These are phyloP conservation scores for Hestina assimilis DNA, from an alignment of 1,140 invertebrate genomes.

Conservation along the genomic window DNA sequence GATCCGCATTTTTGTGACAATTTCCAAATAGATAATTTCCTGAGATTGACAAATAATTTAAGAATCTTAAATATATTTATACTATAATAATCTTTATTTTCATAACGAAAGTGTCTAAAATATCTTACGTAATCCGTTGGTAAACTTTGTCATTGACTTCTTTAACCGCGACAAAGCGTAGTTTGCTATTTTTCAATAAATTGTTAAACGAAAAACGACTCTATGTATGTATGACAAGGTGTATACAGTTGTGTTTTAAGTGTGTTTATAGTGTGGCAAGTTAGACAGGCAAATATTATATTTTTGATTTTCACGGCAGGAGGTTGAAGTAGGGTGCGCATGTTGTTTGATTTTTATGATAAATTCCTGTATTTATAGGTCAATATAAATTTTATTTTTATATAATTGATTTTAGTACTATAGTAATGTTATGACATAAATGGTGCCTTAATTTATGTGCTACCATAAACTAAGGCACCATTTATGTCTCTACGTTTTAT, in stretches of 20 bases:
- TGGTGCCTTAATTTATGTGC: too few relatives aligned
- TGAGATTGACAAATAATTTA: background rate
- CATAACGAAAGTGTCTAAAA: background rate
- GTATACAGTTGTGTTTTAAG: background rate
- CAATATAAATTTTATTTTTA: too few relatives aligned
- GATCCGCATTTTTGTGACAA: background rate
- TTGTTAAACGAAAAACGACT: background rate
- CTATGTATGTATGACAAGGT: background rate
- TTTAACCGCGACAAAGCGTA: background rate
- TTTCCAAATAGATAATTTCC: background rate
- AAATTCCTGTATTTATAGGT: too few relatives aligned
- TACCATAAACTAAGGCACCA: too few relatives aligned
- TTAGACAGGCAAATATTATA: slow-evolving; percentile 18
- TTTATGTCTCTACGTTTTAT: too few relatives aligned
- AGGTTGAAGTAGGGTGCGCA: slow-evolving; percentile 1
- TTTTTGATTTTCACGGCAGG: slow-evolving; percentile 28
- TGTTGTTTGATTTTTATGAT: background rate
- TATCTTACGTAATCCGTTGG: background rate
- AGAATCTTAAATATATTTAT: background rate
- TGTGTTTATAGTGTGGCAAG: background rate
- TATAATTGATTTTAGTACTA: too few relatives aligned
- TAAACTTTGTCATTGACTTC: slow-evolving; percentile 8
- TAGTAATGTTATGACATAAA: too few relatives aligned
- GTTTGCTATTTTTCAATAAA: background rate
- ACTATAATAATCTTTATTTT: background rate